Percentiles rank a stretch among this genome's conserved stretches.
Conservation (phyloP, 2,797 vertebrate species). For the Gila robusta region DNA sequence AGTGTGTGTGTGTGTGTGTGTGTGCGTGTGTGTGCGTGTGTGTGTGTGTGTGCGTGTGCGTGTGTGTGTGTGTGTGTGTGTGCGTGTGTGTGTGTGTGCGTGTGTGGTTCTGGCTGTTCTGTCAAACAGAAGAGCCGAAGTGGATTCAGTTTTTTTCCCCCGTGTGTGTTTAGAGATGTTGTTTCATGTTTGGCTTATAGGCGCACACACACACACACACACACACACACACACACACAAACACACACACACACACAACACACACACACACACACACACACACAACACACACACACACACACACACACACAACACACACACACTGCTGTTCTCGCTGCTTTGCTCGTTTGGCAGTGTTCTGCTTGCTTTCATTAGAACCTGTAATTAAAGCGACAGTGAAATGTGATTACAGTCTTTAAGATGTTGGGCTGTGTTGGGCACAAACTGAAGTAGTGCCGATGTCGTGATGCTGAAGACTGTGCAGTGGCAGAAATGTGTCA, state of each 20-base stretch:
- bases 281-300: not conserved
- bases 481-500: not conserved
- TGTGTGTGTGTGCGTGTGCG: conserved; percentile 35
- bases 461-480: not conserved
- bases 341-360: conserved; percentile 72
- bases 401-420: conserved; percentile 84
- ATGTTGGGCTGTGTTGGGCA: conserved; percentile 64
- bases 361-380: conserved; percentile 79
- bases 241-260: conserved; percentile 26
- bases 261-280: not conserved
- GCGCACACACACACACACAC: conserved; percentile 20
- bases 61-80: conserved; percentile 33
- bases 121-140: conserved; percentile 48
- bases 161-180: conserved; percentile 25
- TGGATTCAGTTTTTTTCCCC: conserved; percentile 30
- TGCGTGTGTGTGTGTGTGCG: not conserved
- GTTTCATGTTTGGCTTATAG: conserved; percentile 36
- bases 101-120: conserved; percentile 37
- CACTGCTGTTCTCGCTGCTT: conserved; percentile 53
- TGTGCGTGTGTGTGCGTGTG: conserved; percentile 46
- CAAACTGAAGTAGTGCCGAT: conserved; percentile 3
- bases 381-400: conserved; percentile 82
- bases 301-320: conserved; percentile 5
- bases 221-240: conserved; percentile 33
- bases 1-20: conserved; percentile 41